These are phyloP conservation scores for Diaphora mendica DNA, from an alignment of 2,888 invertebrate genomes.

Conservation along the genomic window DNA sequence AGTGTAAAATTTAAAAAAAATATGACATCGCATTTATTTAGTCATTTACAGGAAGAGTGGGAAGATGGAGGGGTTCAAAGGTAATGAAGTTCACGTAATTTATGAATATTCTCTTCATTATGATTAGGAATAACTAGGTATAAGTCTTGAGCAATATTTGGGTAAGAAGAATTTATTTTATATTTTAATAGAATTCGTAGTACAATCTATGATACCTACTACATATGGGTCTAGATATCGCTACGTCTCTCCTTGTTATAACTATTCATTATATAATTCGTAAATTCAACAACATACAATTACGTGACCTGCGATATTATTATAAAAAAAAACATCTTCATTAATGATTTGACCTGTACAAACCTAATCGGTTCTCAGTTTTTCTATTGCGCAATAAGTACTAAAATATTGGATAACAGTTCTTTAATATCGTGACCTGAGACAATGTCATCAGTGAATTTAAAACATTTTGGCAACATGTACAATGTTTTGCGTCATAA, in stretches of 20 bases:
- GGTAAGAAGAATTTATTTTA: too few species aligned
- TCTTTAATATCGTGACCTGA: background rate
- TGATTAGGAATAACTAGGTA: too few species aligned
- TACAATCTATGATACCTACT: too few species aligned
- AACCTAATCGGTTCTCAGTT: background rate
- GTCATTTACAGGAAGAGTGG: too few species aligned
- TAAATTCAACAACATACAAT: background rate
- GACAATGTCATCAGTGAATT: conserved; percentile 2
- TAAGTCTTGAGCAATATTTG: too few species aligned
- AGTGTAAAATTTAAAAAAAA: too few species aligned
- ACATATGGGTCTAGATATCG: too few species aligned
- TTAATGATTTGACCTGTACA: background rate
- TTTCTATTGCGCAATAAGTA: background rate
- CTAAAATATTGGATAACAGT: background rate
- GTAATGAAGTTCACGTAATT: too few species aligned
- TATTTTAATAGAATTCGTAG: too few species aligned
- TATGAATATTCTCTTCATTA: background rate
- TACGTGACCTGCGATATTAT: background rate
- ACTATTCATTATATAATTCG: background rate
- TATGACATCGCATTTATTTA: too few species aligned
- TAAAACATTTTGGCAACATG: conserved; percentile 1
- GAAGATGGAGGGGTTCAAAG: too few species aligned
- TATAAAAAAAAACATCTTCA: background rate
- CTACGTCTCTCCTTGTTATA: too few species aligned
- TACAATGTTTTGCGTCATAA: conserved; percentile 4